Evolutionary conservation across 2,797 vertebrate species (phyloP).

Genomic region (Gymnothorax javanicus): DNA sequence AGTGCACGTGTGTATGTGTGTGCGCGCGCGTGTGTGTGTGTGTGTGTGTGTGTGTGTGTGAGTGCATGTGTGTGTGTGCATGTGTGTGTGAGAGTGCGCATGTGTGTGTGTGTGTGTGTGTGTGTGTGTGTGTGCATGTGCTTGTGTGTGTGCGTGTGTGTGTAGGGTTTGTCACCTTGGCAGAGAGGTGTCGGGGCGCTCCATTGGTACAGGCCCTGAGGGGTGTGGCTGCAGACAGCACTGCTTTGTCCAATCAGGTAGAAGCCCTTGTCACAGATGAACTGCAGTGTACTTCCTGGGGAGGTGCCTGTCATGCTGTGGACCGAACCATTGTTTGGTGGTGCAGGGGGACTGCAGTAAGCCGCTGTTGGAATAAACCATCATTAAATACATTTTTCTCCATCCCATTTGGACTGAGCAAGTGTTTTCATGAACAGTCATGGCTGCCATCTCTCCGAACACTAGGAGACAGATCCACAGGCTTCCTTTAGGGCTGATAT

Average conservation of each 20-base stretch:
- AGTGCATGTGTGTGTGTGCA: background rate
- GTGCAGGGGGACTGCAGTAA: slow-evolving; percentile 90
- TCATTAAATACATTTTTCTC: background rate
- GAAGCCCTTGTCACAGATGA: slow-evolving; percentile 87
- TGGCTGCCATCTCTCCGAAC: too few species aligned
- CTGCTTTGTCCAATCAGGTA: slow-evolving; percentile 89
- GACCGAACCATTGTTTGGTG: slow-evolving; percentile 85
- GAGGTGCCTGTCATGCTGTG: slow-evolving; percentile 87
- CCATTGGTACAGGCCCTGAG: slow-evolving; percentile 89
- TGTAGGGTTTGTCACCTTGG: background rate
- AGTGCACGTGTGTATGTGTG: background rate
- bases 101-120: background rate
- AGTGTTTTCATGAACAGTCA: background rate
- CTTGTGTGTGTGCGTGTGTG: background rate
- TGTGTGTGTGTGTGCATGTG: background rate
- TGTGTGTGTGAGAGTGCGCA: background rate
- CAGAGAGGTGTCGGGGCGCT: slow-evolving; percentile 86
- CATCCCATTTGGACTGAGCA: background rate
- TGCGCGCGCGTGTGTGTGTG: background rate
- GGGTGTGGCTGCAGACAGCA: slow-evolving; percentile 80
- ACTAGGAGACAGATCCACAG: too few species aligned
- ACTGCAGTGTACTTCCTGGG: slow-evolving; percentile 87
- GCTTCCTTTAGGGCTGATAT: too few species aligned
- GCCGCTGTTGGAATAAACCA: slow-evolving; percentile 69
- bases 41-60: background rate